Conservation (phyloP, 2,113 vertebrate genomes). For the Danio rerio region DNA sequence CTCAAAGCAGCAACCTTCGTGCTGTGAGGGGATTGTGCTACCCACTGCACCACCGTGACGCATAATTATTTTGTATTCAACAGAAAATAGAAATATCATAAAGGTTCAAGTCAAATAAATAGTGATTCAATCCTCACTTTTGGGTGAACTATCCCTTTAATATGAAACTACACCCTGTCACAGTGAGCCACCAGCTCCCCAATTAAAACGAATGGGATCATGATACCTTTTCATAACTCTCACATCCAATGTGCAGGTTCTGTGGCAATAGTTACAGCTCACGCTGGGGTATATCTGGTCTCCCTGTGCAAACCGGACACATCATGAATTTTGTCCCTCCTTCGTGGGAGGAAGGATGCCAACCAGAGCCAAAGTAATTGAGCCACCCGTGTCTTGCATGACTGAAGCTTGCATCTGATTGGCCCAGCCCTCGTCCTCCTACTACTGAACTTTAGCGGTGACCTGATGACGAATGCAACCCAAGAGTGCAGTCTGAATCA, state of each 20-base stretch:
- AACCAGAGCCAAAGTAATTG: not conserved
- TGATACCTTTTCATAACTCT: too few relatives aligned
- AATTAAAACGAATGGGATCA: too few relatives aligned
- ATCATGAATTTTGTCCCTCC: not conserved
- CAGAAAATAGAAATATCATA: too few relatives aligned
- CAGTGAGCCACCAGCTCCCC: too few relatives aligned
- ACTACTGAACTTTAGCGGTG: not conserved
- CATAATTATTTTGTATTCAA: too few relatives aligned
- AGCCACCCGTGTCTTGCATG: not conserved
- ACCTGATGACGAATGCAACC: not conserved
- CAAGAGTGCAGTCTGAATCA: not conserved
- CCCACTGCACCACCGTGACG: too few relatives aligned
- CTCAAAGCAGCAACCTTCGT: too few relatives aligned
- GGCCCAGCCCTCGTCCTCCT: not conserved
- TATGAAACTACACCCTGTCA: too few relatives aligned
- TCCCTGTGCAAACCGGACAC: not conserved
- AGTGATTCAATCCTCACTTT: not conserved
- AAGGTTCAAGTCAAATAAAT: too few relatives aligned
- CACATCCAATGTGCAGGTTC: not conserved
- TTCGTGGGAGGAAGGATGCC: slow-evolving; percentile 7
- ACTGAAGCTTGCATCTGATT: not conserved
- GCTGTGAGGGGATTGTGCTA: too few relatives aligned
- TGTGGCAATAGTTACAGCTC: not conserved
- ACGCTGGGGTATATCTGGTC: not conserved
- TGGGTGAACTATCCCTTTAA: too few relatives aligned